Conservation (phyloP, 2,888 invertebrate genomes). For the Gerosis bhagava region DNA sequence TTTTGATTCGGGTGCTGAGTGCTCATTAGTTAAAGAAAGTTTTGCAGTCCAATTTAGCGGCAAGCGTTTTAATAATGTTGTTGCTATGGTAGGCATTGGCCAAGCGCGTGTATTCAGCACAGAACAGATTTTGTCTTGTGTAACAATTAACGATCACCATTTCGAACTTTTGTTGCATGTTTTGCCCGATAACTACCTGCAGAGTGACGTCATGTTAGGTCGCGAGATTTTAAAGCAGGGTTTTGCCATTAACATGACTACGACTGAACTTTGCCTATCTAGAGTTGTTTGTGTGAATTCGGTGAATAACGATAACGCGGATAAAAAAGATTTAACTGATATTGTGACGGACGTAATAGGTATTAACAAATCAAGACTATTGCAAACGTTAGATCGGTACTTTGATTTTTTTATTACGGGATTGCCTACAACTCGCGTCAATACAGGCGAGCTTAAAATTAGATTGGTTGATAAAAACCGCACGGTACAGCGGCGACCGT, state of each 20-base stretch:
- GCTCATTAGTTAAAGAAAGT: conserved; percentile 25
- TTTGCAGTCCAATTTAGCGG: conserved; percentile 21
- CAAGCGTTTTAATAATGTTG: conserved; percentile 12
- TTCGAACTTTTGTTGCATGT: conserved; percentile 24
- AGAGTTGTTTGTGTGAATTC: conserved; percentile 3
- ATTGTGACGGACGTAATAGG: background rate
- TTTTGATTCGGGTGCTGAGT: conserved; percentile 26
- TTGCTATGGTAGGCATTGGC: conserved; percentile 26
- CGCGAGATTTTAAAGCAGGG: conserved; percentile 21
- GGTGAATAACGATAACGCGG: background rate
- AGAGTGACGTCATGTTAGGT: conserved; percentile 19
- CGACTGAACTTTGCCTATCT: background rate
- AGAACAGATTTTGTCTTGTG: conserved; percentile 20
- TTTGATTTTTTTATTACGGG: conserved; percentile 25
- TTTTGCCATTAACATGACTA: conserved; percentile 13
- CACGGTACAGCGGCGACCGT: conserved; percentile 28
- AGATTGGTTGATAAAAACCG: conserved; percentile 13
- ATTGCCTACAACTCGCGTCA: conserved; percentile 18
- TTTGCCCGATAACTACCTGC: conserved; percentile 20
- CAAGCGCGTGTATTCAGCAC: conserved; percentile 16
- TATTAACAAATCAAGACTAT: background rate
- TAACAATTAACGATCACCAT: conserved; percentile 9
- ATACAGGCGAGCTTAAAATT: conserved; percentile 28
- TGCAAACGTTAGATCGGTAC: conserved; percentile 12
- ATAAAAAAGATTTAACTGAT: background rate